phyloP scores from a whole-genome alignment of 2,113 vertebrate genomes.

The Heterotis niloticus region DNA sequence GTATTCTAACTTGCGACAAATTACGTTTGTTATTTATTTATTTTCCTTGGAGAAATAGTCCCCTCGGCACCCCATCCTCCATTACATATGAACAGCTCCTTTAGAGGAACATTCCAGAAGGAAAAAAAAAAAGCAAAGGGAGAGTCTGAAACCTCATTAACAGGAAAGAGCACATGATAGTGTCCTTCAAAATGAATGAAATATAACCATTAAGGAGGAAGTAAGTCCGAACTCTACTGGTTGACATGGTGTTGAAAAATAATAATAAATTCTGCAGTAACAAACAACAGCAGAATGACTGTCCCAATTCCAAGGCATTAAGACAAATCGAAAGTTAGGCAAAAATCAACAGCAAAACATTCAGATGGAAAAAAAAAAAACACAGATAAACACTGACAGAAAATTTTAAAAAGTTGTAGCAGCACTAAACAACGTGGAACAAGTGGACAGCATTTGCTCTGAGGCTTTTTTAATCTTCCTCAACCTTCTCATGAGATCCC shows the following conservation, averaged over 20 bases:
- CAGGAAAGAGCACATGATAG: not conserved
- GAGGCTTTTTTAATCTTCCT: constrained; percentile 16
- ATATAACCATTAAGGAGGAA: not conserved
- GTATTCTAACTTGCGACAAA: no score
- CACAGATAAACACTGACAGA: constrained; percentile 58
- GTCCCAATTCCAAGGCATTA: constrained; percentile 39
- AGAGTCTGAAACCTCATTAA: not conserved
- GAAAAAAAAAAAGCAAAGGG: not conserved
- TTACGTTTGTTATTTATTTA: no score
- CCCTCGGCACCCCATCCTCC: no score
- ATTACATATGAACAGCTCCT: no score
- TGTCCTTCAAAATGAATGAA: not conserved
- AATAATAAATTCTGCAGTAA: constrained; percentile 6
- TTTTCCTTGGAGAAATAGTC: no score
- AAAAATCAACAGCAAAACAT: constrained; percentile 47
- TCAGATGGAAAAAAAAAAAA: constrained; percentile 57
- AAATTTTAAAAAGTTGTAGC: constrained; percentile 29
- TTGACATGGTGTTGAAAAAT: not conserved
- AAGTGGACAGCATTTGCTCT: constrained; percentile 52
- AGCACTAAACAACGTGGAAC: constrained; percentile 49
- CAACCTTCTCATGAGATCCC: constrained; percentile 2
- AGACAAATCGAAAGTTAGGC: constrained; percentile 39
- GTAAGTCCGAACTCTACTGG: not conserved
- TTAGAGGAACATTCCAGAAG: no score
- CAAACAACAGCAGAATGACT: not conserved